A percentile compares a stretch with the other conserved stretches of the same genome.
phyloP scores from a whole-genome alignment of 2,797 vertebrate species.

The Sternarchorhynchus goeldii region DNA sequence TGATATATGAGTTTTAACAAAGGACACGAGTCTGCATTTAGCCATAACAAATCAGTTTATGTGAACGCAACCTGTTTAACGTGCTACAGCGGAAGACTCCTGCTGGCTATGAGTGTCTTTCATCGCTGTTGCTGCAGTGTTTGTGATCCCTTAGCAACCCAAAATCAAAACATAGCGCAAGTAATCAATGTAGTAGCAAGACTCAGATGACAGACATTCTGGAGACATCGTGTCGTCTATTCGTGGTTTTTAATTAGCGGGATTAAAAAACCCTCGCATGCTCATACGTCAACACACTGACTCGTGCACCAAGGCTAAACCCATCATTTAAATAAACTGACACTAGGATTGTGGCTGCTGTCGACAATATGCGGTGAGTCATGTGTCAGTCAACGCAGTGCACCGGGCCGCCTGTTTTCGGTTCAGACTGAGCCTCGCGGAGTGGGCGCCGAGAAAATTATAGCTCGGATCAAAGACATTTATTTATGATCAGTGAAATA shows the following conservation, averaged over 20 bases:
- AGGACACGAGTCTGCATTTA: neutral
- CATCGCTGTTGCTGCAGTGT: neutral
- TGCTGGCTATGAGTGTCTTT: neutral
- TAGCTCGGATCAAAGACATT: neutral
- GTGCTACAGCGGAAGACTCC: neutral
- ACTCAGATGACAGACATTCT: conserved; percentile 25
- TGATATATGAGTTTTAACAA: neutral
- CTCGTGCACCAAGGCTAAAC: conserved; percentile 37
- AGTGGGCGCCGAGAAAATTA: conserved; percentile 12
- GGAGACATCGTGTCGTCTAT: conserved; percentile 26
- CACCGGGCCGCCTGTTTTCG: conserved; percentile 14
- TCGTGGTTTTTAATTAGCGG: conserved; percentile 40
- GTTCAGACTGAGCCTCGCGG: conserved; percentile 1
- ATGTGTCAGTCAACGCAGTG: conserved; percentile 31
- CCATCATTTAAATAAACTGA: conserved; percentile 21
- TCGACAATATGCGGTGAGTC: conserved; percentile 23
- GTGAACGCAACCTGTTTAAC: neutral
- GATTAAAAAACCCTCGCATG: conserved; percentile 29
- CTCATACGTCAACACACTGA: conserved; percentile 37
- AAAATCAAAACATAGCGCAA: conserved; percentile 14
- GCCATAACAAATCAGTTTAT: neutral
- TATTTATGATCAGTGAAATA: conserved; percentile 8
- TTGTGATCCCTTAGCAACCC: neutral
- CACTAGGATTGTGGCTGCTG: conserved; percentile 21
- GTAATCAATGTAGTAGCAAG: conserved; percentile 9